Evolutionary conservation across 2,888 invertebrate species (phyloP).

Genomic region (Sphinx pinastri): DNA sequence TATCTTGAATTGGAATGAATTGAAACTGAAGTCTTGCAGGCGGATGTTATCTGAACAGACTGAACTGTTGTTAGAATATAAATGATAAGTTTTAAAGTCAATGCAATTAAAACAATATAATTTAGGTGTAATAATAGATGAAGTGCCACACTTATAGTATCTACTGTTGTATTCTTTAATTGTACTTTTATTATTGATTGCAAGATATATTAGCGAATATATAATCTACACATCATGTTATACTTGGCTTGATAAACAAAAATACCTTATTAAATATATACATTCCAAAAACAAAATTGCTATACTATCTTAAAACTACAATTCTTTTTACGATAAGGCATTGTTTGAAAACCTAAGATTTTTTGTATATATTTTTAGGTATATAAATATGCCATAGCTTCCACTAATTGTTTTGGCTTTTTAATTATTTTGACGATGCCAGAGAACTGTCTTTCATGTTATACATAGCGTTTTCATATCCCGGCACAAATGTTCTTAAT

Average conservation of each 20-base stretch:
- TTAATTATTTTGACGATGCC: background rate
- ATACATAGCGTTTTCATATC: background rate
- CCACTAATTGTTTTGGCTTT: no score
- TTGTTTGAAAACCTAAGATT: no score
- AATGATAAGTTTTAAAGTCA: slow-evolving; percentile 11
- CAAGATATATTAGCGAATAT: background rate
- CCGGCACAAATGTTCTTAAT: slow-evolving; percentile 15
- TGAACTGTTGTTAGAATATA: slow-evolving; percentile 15
- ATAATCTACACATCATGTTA: background rate
- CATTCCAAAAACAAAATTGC: background rate
- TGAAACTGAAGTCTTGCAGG: slow-evolving; percentile 8
- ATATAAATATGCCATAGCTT: no score
- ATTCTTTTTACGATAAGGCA: no score
- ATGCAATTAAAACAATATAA: slow-evolving; percentile 12
- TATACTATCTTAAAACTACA: no score
- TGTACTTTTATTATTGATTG: background rate
- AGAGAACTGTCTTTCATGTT: background rate
- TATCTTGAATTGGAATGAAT: background rate
- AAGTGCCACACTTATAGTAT: slow-evolving; percentile 1
- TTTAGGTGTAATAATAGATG: background rate
- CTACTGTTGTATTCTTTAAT: background rate
- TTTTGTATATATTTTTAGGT: no score
- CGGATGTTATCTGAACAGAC: slow-evolving; percentile 11
- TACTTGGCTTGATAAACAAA: no score
- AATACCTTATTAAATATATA: background rate